Evolutionary conservation across 2,888 invertebrate species (phyloP), one percentile per base, ranked within the genome.

Genomic region (Nycteola revayana): DNA sequence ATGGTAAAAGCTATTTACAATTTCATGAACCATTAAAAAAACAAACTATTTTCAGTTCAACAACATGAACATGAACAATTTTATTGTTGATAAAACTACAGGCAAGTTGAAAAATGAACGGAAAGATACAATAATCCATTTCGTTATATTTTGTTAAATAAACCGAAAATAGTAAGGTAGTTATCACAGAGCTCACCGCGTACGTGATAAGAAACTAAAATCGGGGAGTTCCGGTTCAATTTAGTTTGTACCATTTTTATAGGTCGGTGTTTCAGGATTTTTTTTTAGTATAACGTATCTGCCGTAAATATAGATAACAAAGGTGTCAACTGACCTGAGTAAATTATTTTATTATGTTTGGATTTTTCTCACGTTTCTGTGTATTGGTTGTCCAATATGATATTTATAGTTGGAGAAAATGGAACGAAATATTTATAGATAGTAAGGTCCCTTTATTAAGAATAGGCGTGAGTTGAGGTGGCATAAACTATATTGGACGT

Each of bases 161-260:
- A 61, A 56, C 49, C 49, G 51, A 58, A 55, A 52, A 55, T n/a
- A 38, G 46, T 51, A 57, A 52, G 47, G 53, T 63, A 52, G 60
- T 68, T 68, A 66, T 63, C 60, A 47, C 39, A 41, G 51, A 56
- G 45, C 56, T 50, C 56, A 56, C 56, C 55, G 41, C 41, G 66
- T 64, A 72, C 71, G 73, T 73, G 73, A 69, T 62, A 51, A 40
- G 72, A 73, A 73, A 65, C 57, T 47, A 56, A 62, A 62, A 63
- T 43, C 38, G 47, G 61, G 59, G 61, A 66, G 64, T 65, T 60
- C 57, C 60, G 45, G 53, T 53, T 56, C 65, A 68, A 67, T 73
- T 72, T 70, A 63, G 61, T 65, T 60, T 57, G 57, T 54, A 58
- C 51, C 50, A 60, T 48, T 61, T 73, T 69, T 66, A 65, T 66